These are phyloP conservation scores for Protomyctophum bolini DNA, from an alignment of 2,113 vertebrate genomes.

Conservation along the genomic window DNA sequence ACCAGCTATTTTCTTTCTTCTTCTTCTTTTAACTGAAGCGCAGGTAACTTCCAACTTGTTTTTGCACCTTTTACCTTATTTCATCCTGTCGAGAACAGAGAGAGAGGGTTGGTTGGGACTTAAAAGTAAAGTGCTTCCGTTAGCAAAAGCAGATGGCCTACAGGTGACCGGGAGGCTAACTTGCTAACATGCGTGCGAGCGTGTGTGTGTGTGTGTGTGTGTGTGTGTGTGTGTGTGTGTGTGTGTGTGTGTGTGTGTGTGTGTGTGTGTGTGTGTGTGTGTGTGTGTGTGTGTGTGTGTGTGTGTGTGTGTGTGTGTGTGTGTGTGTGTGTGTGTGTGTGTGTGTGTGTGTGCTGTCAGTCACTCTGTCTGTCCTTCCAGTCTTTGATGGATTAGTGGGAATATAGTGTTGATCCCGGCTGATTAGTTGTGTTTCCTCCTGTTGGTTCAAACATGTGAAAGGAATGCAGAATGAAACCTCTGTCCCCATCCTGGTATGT, in stretches of 20 bases:
- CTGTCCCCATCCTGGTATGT: not conserved
- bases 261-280: not conserved
- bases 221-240: constrained; percentile 27
- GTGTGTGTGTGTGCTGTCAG: not conserved
- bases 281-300: constrained; percentile 6
- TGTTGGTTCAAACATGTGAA: constrained; percentile 11
- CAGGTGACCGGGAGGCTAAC: constrained; percentile 79
- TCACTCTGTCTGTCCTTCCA: constrained; percentile 35
- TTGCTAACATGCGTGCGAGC: constrained; percentile 44
- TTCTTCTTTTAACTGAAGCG: constrained; percentile 58
- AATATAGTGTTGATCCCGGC: constrained; percentile 46
- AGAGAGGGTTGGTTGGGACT: constrained; percentile 34
- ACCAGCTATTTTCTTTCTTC: constrained; percentile 46
- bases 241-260: constrained; percentile 11
- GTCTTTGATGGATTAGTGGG: constrained; percentile 34
- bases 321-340: not conserved
- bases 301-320: not conserved
- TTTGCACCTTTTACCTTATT: constrained; percentile 74
- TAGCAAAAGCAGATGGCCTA: constrained; percentile 66
- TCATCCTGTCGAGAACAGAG: constrained; percentile 68
- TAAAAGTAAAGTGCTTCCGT: constrained; percentile 80
- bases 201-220: constrained; percentile 19
- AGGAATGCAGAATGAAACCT: constrained; percentile 9
- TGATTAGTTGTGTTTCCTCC: constrained; percentile 38
- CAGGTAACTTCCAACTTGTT: constrained; percentile 72